Base-by-base conservation (phyloP, 2,797 vertebrate genomes). In the Chrosomus eos region DNA sequence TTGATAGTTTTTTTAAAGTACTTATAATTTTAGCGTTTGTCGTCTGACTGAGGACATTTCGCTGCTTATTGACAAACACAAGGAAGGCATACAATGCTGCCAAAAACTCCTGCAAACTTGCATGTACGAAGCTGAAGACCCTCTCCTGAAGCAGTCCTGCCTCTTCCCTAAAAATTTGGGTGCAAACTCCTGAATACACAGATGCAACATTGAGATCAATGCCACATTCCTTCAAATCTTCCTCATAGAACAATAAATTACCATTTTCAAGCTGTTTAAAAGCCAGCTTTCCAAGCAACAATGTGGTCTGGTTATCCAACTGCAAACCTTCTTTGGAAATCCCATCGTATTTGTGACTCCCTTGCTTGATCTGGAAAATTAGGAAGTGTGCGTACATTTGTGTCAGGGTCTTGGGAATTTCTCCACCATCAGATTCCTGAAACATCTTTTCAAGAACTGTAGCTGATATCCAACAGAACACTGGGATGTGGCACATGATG, bases 61-160 rank as follows among this genome's bases (percentile, higher is more conserved):
- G 48, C 28, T 81, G 79, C 19, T 74, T 58, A 58, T 83, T 86
- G 38, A 62, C 51, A 19, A 86, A 75, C 14, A 64, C 68, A 28
- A 84, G 14, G 77, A 89, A 87, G 3, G 80, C 88, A 85, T 87
- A 87, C 5, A 89, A 73, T 7, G 86, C 86, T 66, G 88, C 86
- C n/a, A 89, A 74, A 51, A 83, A 89, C 80, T 87, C 88, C 71
- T 89, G 86, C 67, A 89, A 72, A n/a, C 83, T 87, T 33, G 81
- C 72, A 1, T 89, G 88, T 10, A 89, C 67, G 45, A 89, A 89
- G 67, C 81, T 83, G 38, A 83, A 89, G 28, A 83, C 70, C 60
- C 68, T 89, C 36, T 45, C 33, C 7, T 86, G 71, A 66, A 64
- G 62, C n/a, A 87, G 66, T 14, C 53, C 73, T 18, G 48, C 7